Evolutionary conservation across 2,113 vertebrate species (phyloP).

Genomic region (Noturus placidus): DNA sequence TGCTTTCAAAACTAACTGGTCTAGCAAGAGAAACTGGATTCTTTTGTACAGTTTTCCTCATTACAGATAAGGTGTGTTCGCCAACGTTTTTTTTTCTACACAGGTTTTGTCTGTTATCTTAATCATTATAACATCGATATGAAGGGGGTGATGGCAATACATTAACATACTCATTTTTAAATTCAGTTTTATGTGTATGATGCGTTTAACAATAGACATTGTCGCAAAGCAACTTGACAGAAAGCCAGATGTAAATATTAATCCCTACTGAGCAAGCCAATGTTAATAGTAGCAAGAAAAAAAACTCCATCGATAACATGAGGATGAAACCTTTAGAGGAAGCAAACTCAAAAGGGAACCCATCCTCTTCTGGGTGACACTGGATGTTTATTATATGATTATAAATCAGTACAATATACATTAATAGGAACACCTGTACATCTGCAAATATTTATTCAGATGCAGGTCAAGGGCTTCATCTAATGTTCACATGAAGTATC

Average conservation of each 20-base stretch:
- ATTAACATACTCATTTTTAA: too few relatives aligned
- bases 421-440: neutral
- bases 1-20: slow-evolving; percentile 60
- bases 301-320: neutral
- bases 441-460: neutral
- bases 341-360: neutral
- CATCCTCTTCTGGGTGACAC: neutral
- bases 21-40: slow-evolving; percentile 70
- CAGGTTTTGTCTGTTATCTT: neutral
- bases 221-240: neutral
- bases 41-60: slow-evolving; percentile 36
- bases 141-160: neutral
- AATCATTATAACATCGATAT: neutral
- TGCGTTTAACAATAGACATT: neutral
- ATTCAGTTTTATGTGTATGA: neutral
- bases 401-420: neutral
- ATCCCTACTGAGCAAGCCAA: neutral
- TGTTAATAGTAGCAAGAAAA: neutral
- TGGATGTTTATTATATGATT: neutral
- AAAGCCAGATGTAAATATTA: neutral
- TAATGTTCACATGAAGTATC: neutral
- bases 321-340: neutral
- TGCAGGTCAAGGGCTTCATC: neutral
- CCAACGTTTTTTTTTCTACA: slow-evolving; percentile 1
- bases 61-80: slow-evolving; percentile 36